Evolutionary conservation across 2,113 vertebrate species (phyloP).

Genomic region (Pachycephala philippinensis): DNA sequence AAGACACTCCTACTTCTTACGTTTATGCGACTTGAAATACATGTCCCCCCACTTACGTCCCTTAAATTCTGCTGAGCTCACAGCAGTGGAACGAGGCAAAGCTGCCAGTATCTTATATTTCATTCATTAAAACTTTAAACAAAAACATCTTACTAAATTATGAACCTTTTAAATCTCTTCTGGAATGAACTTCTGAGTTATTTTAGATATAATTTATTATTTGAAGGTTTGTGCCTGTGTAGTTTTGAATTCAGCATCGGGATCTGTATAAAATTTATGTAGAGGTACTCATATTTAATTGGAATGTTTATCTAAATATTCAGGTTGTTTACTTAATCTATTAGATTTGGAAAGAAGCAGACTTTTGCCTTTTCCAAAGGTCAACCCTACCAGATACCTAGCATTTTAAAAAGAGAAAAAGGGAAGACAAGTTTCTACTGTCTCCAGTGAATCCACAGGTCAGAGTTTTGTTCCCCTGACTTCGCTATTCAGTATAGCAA

Average conservation of each 20-base stretch:
- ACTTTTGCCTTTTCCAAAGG: not conserved
- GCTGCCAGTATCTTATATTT: slow-evolving; percentile 33
- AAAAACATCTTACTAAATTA: not conserved
- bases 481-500: not conserved
- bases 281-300: not conserved
- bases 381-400: not conserved
- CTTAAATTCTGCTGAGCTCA: slow-evolving; percentile 3
- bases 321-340: not conserved
- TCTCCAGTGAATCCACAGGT: not conserved
- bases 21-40: not conserved
- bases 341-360: not conserved
- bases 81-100: slow-evolving; percentile 25
- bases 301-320: slow-evolving; percentile 5
- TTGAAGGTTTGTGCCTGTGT: not conserved
- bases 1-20: not conserved
- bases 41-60: not conserved
- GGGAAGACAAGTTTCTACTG: not conserved
- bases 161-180: slow-evolving; percentile 1
- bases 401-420: not conserved
- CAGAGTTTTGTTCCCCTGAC: not conserved
- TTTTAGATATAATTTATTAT: slow-evolving; percentile 9
- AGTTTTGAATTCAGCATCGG: not conserved
- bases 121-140: slow-evolving; percentile 2
- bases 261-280: not conserved
- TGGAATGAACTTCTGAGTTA: not conserved